Evolutionary conservation across 2,113 vertebrate species (phyloP).

Genomic region (Rhegmatorhina hoffmannsi): DNA sequence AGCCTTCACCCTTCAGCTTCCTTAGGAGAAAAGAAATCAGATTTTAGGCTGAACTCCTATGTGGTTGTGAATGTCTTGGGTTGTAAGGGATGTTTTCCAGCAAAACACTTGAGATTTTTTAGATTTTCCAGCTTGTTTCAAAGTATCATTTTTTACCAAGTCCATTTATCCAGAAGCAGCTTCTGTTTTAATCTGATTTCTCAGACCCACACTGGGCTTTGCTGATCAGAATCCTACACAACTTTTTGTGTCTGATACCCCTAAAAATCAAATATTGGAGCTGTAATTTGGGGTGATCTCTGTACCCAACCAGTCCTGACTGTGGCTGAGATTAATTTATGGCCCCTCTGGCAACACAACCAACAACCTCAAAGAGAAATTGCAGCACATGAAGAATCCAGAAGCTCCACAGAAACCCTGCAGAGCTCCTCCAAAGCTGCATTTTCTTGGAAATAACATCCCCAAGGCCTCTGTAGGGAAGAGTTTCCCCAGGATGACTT

Average conservation of each 20-base stretch:
- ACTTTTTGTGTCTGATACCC: not conserved
- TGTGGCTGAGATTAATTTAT: not conserved
- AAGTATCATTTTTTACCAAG: not conserved
- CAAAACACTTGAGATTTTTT: not conserved
- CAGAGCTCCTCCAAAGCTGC: not conserved
- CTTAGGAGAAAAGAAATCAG: not conserved
- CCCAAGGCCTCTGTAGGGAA: not conserved
- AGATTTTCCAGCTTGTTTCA: not conserved
- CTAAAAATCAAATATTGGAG: not conserved
- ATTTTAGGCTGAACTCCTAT: not conserved
- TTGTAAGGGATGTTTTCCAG: not conserved
- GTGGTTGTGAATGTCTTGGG: fast-evolving
- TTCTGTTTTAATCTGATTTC: not conserved
- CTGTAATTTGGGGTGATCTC: not conserved
- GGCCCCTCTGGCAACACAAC: not conserved
- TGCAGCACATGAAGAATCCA: not conserved
- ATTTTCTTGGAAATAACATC: not conserved
- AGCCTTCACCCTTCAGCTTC: not conserved
- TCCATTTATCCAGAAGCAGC: not conserved
- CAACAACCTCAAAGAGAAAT: not conserved
- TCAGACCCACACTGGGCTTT: not conserved
- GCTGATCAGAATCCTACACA: not conserved
- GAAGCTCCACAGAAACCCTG: not conserved
- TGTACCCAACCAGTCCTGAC: not conserved
- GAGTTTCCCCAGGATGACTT: not conserved